These are phyloP conservation scores for Corvus cornix DNA, from an alignment of 2,113 vertebrate genomes.

Conservation along the genomic window DNA sequence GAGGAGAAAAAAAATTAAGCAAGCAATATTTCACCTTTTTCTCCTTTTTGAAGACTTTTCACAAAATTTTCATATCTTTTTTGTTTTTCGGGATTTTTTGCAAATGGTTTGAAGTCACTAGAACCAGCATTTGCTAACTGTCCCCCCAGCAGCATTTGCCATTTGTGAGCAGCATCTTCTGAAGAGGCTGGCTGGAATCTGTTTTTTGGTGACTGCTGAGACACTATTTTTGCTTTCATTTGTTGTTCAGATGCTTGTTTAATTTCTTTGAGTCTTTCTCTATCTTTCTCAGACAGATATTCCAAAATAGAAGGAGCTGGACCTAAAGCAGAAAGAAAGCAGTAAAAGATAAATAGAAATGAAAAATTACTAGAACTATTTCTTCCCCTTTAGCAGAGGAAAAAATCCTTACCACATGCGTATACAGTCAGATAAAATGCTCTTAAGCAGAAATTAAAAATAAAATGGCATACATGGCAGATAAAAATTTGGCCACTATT, in stretches of 20 bases:
- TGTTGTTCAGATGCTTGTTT: constrained; percentile 73
- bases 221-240: constrained; percentile 47
- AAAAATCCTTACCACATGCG: background rate
- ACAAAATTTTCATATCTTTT: constrained; percentile 88
- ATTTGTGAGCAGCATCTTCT: constrained; percentile 15
- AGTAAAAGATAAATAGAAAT: background rate
- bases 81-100: constrained; percentile 88
- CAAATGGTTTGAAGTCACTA: constrained; percentile 87
- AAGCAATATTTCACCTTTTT: constrained; percentile 75
- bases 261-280: constrained; percentile 79
- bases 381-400: background rate
- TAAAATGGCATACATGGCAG: background rate
- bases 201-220: constrained; percentile 54
- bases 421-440: background rate
- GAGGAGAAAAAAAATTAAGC: background rate
- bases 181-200: constrained; percentile 34
- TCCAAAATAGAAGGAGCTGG: constrained; percentile 86
- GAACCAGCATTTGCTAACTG: constrained; percentile 33
- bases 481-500: background rate
- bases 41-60: constrained; percentile 76
- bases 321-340: constrained; percentile 69
- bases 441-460: background rate
- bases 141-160: background rate
- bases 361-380: background rate
- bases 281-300: constrained; percentile 84